Percentiles rank a stretch among this genome's conserved stretches.
Conservation (phyloP, 2,888 invertebrate genomes). For the Hyalella azteca region DNA sequence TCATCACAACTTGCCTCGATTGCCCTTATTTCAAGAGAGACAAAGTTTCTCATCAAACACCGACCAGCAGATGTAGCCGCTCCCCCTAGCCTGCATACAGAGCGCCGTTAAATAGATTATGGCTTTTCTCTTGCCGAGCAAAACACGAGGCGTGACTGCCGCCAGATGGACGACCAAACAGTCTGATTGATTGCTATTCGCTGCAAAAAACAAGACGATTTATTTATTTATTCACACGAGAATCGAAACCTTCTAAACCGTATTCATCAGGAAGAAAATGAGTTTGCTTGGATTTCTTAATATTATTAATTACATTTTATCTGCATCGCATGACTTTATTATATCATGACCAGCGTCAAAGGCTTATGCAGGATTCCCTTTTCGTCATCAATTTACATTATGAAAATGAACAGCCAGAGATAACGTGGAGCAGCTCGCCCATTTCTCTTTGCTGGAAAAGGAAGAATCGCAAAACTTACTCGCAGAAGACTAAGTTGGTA, state of each 20-base stretch:
- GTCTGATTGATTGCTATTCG: too few species aligned
- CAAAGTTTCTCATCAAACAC: not conserved
- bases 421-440: not conserved
- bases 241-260: too few species aligned
- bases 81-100: not conserved
- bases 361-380: not conserved
- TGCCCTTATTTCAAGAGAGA: not conserved
- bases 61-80: not conserved
- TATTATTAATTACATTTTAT: too few species aligned
- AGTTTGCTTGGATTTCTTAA: too few species aligned
- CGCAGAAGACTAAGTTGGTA: not conserved
- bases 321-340: too few species aligned
- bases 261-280: too few species aligned
- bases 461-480: not conserved
- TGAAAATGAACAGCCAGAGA: not conserved
- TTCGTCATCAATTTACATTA: not conserved
- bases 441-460: not conserved
- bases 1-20: not conserved
- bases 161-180: too few species aligned
- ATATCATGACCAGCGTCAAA: too few species aligned
- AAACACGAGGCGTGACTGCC: too few species aligned
- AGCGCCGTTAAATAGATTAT: not conserved
- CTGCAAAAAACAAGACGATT: too few species aligned
- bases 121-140: too few species aligned
- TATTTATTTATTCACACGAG: too few species aligned